Percentiles rank a stretch among this genome's conserved stretches.
Evolutionary conservation across 2,888 invertebrate species (phyloP).

Genomic region (Zeuzera pyrina): DNA sequence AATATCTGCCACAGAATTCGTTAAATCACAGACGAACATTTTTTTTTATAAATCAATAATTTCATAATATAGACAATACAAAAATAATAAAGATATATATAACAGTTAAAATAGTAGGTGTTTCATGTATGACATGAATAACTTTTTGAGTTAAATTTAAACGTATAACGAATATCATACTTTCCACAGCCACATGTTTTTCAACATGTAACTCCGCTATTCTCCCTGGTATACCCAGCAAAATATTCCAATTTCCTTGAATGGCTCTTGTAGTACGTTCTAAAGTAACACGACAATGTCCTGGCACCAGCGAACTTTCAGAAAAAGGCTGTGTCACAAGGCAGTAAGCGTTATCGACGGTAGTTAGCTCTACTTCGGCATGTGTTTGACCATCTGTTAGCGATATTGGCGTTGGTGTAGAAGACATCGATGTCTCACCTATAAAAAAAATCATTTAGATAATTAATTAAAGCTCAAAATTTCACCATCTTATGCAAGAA

Average conservation of each 20-base stretch:
- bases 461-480: too few species aligned
- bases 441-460: too few species aligned
- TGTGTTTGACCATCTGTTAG: constrained; percentile 39
- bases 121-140: too few species aligned
- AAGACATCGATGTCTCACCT: too few species aligned
- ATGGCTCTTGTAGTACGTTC: constrained; percentile 51
- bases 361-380: constrained; percentile 31
- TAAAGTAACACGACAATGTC: constrained; percentile 49
- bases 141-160: too few species aligned
- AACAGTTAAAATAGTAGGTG: too few species aligned
- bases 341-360: constrained; percentile 44
- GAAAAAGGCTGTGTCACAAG: constrained; percentile 54
- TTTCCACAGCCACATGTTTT: constrained; percentile 43
- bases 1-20: too few species aligned
- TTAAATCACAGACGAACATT: too few species aligned
- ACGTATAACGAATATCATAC: constrained; percentile 21
- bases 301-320: constrained; percentile 47
- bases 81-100: too few species aligned
- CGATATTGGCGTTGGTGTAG: constrained; percentile 30
- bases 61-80: too few species aligned
- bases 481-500: too few species aligned
- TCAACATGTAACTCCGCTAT: constrained; percentile 46
- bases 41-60: too few species aligned
- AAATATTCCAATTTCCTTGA: constrained; percentile 58
- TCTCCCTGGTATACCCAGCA: constrained; percentile 53